Evolutionary conservation across 1,140 invertebrate species (phyloP), one percentile per base, ranked within the genome.

Genomic region (Drosophila trapezifrons): DNA sequence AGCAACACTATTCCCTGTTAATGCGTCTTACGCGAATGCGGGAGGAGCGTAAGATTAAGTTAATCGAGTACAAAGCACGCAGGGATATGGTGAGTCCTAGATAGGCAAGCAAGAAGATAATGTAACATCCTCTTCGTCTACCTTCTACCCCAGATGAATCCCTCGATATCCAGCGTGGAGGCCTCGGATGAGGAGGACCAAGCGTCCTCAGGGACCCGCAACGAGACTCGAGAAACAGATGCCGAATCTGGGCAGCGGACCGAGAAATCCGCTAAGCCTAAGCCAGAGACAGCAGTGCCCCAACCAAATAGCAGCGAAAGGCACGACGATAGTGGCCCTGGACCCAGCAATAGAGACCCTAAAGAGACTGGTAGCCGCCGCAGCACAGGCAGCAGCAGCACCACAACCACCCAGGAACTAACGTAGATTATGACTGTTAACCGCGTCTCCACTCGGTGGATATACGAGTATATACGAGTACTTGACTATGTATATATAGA

Each of bases 1-100:
- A 95, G 91, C 95, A 94, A 54, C 95, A 95, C 84, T 95, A 96
- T 78, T 94, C 94, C 79, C 87, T 95, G 65, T 94, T 95, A 91
- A 93, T 95, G 92, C 94, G 95, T 65, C 93, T 94, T 40, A 93
- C 89, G 10, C 80, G 75, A 13, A 90, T 90, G 70, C 76, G 84
- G 42, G 64, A 91, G 47, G 73, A 81, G 45, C 77, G 70, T 18
- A 90, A 54, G 27, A 51, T 59, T 12, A 77, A 84, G 40, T 38
- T 78, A 49, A 43, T 78, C 12, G 67, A 71, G 32, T 86, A 47
- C 8, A 77, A 77, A 45, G 10, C 51, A 35, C 60, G 66, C 25
- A 38, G 18, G 18, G 43, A 66, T 29, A 13, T 40, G 17, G 78
- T 84, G 47, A 74, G 73, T 40, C 8, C 12, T 43, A 20, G n/a